Base-by-base conservation (phyloP, 2,113 vertebrate genomes). In the Vicugna pacos region DNA sequence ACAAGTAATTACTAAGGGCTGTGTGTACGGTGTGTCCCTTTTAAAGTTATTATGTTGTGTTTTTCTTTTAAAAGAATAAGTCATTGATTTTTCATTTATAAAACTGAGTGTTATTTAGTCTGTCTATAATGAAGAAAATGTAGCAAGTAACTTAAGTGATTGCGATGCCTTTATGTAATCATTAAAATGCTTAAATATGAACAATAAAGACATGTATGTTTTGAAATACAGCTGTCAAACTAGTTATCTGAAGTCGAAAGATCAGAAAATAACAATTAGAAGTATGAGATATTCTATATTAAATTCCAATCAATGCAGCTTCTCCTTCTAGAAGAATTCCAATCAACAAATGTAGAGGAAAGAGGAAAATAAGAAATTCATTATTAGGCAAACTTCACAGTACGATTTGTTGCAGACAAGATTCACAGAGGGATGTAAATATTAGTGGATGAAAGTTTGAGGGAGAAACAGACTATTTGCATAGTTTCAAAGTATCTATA, bases 131-230 rank as follows among this genome's bases (percentile, higher is more conserved):
- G 64, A 96, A 84, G 60, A 91, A 77, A 65, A 38, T 75, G 2
- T 12, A 77, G 28, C 56, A 83, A 17, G 35, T 70, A 87, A 75
- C 3, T n/a, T 85, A 91, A 81, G 52, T 81, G 69, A 94, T 28
- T 79, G 7, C 6, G 82, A 70, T 48, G 42, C 8, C 56, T 86
- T 96, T 58, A 85, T 15, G 17, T 17, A 89, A 94, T 58, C 24
- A 91, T 64, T 94, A 70, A 95, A 92, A 79, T 69, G 5, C 7
- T 73, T 93, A 92, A 86, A 42, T 46, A 94, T 88, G 26, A 88
- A 64, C 1, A 80, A 42, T 85, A 52, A 72, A 80, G 38, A 42
- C 38, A 42, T 42, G 38, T 42, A 42, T 42, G 38, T 42, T 42
- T 42, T 42, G 38, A 5, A 42, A 42, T 42, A 42, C 38, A 42